A percentile compares a stretch with the other conserved stretches of the same genome.
Evolutionary conservation across 2,888 invertebrate species (phyloP).

Genomic region (Eremobia ochroleuca): DNA sequence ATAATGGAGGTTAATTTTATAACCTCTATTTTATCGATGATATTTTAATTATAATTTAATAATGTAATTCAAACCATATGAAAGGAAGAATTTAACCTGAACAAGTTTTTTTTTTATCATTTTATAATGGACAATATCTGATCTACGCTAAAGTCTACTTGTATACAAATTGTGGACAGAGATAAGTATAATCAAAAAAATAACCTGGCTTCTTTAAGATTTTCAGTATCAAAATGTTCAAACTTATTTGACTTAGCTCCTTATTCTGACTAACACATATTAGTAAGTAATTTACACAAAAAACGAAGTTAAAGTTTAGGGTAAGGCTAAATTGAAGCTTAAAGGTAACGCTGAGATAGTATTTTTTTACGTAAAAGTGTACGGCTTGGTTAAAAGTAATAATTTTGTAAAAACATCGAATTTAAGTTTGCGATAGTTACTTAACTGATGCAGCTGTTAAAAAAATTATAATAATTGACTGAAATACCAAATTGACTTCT

Average conservation of each 20-base stretch:
- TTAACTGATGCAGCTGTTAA: neutral
- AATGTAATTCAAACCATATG: neutral
- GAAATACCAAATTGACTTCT: neutral
- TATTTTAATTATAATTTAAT: neutral
- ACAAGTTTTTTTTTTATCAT: neutral
- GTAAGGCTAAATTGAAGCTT: neutral
- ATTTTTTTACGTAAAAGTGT: neutral
- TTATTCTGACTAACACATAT: neutral
- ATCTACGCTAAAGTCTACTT: neutral
- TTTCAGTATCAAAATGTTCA: neutral
- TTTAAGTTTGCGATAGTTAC: neutral
- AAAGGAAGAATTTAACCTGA: neutral
- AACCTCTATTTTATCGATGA: neutral
- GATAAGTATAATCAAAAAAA: neutral
- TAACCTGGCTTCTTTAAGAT: neutral
- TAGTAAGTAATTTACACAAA: neutral
- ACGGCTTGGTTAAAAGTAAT: slow-evolving; percentile 1
- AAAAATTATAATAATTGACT: neutral
- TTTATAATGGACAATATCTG: neutral
- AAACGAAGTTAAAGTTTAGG: neutral
- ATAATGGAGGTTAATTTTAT: neutral
- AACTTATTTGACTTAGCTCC: neutral
- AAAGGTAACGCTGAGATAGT: neutral
- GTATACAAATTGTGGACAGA: neutral
- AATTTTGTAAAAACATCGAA: neutral